Evolutionary conservation across 2,888 invertebrate genomes (phyloP).

Genomic region (Microplitis manilae): DNA sequence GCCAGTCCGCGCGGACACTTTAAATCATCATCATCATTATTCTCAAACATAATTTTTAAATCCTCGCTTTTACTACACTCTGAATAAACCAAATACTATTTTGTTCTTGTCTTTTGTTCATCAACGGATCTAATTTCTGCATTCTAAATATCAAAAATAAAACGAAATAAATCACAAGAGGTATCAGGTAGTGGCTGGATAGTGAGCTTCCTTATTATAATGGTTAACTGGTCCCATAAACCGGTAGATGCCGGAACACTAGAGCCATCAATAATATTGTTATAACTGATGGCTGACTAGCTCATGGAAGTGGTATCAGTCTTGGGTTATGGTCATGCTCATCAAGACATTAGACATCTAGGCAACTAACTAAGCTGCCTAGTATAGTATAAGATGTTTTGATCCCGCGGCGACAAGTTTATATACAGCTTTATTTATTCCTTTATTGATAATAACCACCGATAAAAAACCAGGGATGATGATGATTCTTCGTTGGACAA

Average conservation of each 20-base stretch:
- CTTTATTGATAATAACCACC: background rate
- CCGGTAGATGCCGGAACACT: conserved; percentile 46
- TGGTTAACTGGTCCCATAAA: conserved; percentile 24
- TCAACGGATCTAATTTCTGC: too few species aligned
- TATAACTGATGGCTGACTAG: conserved; percentile 49
- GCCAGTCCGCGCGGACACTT: conserved; percentile 4
- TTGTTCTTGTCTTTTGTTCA: too few species aligned
- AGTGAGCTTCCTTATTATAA: conserved; percentile 33
- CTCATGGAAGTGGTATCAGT: conserved; percentile 29
- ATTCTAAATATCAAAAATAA: too few species aligned
- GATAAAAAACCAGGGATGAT: background rate
- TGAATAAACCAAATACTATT: too few species aligned
- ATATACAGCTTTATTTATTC: conserved; percentile 6
- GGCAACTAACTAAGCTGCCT: background rate
- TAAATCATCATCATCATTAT: background rate
- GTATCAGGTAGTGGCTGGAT: background rate
- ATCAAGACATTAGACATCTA: conserved; percentile 42
- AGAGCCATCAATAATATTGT: conserved; percentile 52
- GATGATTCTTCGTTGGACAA: conserved; percentile 7
- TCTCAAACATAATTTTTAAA: background rate
- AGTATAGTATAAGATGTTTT: background rate
- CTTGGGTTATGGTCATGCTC: conserved; percentile 28
- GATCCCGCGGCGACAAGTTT: conserved; percentile 18
- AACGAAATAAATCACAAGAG: background rate
- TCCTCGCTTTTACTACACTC: too few species aligned